Percentiles rank a stretch among this genome's conserved stretches.
Evolutionary conservation across 2,797 vertebrate genomes (phyloP).

Genomic region (Sebastes hopkinsi): DNA sequence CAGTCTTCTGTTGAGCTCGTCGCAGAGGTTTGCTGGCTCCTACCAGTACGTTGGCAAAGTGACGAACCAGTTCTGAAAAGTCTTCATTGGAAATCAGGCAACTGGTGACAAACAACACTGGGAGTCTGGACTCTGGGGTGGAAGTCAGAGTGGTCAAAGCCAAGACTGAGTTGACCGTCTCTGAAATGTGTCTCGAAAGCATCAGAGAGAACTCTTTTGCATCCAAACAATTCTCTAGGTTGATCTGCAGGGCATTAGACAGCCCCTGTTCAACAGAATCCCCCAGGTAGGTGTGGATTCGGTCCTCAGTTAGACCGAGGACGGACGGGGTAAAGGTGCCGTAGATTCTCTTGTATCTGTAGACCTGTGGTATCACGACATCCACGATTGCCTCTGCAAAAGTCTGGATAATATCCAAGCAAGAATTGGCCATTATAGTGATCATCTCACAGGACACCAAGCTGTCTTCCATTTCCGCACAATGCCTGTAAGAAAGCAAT

Average conservation of each 20-base stretch:
- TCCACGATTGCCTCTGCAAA: neutral
- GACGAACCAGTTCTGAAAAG: too few species aligned
- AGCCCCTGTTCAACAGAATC: neutral
- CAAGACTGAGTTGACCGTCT: neutral
- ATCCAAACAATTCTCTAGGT: neutral
- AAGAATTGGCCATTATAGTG: neutral
- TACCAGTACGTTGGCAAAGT: neutral
- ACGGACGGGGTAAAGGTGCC: neutral
- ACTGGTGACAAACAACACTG: neutral
- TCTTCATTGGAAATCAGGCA: too few species aligned
- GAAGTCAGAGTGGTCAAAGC: neutral
- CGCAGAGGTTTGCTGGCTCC: too few species aligned
- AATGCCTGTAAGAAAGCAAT: neutral
- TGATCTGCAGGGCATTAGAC: neutral
- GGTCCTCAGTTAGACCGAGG: neutral
- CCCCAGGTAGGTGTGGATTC: neutral
- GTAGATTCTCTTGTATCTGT: neutral
- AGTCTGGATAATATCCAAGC: slow-evolving; percentile 10
- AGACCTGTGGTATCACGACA: neutral
- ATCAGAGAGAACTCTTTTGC: neutral
- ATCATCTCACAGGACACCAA: neutral
- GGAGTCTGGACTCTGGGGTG: neutral
- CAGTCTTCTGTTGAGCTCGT: neutral
- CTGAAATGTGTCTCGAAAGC: neutral
- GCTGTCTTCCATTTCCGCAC: neutral